Conservation (phyloP, 2,113 vertebrate genomes). For the Megaceryle torquata region DNA sequence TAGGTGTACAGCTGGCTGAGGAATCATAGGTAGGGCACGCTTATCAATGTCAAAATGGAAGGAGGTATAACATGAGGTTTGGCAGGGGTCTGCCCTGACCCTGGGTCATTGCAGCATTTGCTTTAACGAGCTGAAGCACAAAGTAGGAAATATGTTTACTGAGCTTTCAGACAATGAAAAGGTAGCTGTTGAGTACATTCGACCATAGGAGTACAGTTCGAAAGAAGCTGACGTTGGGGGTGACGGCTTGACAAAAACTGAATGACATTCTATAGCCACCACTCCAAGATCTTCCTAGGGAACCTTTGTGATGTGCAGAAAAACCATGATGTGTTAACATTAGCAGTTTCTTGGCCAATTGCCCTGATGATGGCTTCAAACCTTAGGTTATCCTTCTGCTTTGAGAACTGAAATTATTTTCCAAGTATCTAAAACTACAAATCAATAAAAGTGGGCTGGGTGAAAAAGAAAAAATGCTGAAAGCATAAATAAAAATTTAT, state of each 20-base stretch:
- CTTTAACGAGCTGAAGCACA: background rate
- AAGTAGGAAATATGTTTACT: background rate
- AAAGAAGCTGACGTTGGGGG: background rate
- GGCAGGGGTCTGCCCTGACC: background rate
- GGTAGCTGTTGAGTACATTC: background rate
- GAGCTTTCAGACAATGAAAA: background rate
- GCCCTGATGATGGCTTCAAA: background rate
- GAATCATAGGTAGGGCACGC: background rate
- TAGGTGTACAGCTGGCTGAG: background rate
- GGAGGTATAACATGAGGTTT: background rate
- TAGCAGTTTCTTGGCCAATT: background rate
- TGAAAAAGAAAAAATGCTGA: background rate
- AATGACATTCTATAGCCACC: background rate
- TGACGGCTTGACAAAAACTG: background rate
- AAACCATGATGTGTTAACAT: accelerated
- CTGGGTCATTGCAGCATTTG: background rate
- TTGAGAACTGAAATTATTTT: background rate
- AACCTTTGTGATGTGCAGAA: background rate
- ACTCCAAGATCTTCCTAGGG: background rate
- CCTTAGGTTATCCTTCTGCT: background rate
- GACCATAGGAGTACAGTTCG: background rate
- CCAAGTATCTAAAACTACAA: background rate
- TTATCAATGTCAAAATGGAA: background rate
- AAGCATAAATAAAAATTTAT: background rate
- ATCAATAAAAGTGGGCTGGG: background rate